Evolutionary conservation across 2,797 vertebrate species (phyloP).

Genomic region (Anguilla megastoma): DNA sequence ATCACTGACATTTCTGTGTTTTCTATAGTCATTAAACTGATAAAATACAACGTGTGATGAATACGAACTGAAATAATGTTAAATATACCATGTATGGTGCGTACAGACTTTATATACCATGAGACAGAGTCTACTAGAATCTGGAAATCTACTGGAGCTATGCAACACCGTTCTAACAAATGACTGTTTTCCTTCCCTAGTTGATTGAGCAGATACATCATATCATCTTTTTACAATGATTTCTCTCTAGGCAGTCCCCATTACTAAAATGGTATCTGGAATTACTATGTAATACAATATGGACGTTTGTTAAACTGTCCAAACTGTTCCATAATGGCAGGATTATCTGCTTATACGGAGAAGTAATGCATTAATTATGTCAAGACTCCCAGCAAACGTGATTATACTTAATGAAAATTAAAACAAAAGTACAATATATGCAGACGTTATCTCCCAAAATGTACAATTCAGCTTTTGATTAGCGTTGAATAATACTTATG

Average conservation of each 20-base stretch:
- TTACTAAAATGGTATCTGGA: background rate
- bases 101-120: too few relatives aligned
- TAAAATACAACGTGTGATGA: background rate
- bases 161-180: too few relatives aligned
- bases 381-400: background rate
- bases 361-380: background rate
- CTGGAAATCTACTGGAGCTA: too few relatives aligned
- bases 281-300: background rate
- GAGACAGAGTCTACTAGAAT: too few relatives aligned
- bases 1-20: background rate
- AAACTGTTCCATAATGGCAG: background rate
- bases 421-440: background rate
- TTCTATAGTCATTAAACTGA: background rate
- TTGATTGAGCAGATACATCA: too few relatives aligned
- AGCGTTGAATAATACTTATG: background rate
- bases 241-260: background rate
- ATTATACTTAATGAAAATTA: background rate
- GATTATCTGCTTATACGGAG: background rate
- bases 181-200: too few relatives aligned
- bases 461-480: background rate
- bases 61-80: background rate
- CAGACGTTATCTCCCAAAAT: background rate
- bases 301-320: background rate
- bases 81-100: too few relatives aligned
- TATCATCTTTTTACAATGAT: background rate